phyloP scores from a whole-genome alignment of 35 echinoderm and acorn worm genomes.

The Strongylocentrotus purpuratus region DNA sequence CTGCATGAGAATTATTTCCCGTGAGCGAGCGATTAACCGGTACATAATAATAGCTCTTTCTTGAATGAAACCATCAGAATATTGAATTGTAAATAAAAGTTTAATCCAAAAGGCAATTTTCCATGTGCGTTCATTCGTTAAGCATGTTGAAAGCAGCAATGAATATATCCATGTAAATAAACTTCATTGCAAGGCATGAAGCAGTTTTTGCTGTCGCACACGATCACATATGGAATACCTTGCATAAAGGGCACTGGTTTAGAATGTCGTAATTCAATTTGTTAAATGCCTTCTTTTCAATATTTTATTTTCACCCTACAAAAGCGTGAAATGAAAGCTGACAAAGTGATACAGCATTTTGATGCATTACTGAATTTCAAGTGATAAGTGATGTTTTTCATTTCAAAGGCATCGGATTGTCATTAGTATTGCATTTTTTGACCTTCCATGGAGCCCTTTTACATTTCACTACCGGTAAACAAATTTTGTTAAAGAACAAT shows the following conservation, averaged over 20 bases:
- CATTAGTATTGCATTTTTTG: neutral
- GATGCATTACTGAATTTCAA: neutral
- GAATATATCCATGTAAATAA: constrained; percentile 9
- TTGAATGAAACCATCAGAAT: neutral
- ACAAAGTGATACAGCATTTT: neutral
- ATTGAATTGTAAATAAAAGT: neutral
- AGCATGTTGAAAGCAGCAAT: constrained; percentile 1
- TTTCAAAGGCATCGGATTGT: neutral
- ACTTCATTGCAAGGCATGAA: neutral
- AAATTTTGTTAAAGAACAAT: too few species aligned
- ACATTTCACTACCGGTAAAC: too few species aligned
- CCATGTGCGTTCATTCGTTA: constrained; percentile 1
- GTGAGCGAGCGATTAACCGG: neutral
- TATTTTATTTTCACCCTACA: neutral
- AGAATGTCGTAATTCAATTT: constrained; percentile 19
- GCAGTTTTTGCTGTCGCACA: neutral
- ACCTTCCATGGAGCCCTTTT: neutral
- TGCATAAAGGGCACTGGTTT: neutral
- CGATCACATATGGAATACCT: neutral
- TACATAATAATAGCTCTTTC: neutral
- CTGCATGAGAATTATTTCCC: neutral
- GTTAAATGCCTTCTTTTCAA: neutral
- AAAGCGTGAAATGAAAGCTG: neutral
- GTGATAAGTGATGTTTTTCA: neutral
- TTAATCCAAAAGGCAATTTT: constrained; percentile 19